These are phyloP conservation scores for Pristionchus japonicus DNA, from an alignment of 2,888 invertebrate genomes.

Conservation along the genomic window DNA sequence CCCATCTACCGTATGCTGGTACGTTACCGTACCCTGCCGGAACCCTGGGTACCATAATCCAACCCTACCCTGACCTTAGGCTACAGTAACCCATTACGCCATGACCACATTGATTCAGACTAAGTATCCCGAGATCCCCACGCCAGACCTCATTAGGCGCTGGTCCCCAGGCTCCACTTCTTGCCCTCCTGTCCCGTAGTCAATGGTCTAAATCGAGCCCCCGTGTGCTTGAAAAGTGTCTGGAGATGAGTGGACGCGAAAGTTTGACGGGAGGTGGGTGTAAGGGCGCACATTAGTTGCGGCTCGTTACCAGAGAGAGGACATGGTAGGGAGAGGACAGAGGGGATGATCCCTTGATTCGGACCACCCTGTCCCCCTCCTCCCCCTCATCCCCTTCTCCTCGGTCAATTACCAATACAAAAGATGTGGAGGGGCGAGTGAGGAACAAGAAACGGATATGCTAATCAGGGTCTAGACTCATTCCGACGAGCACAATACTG, in stretches of 20 bases:
- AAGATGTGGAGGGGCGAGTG: neutral
- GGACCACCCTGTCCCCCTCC: conserved; percentile 29
- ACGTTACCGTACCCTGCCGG: neutral
- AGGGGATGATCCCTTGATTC: neutral
- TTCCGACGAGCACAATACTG: neutral
- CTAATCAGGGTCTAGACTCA: conserved; percentile 38
- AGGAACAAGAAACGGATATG: neutral
- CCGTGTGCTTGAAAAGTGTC: neutral
- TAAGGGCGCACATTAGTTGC: neutral
- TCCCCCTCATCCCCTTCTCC: neutral
- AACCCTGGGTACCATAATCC: no score
- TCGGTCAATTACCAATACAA: conserved; percentile 26
- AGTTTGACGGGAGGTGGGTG: no score
- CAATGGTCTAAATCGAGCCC: no score
- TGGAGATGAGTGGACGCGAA: neutral
- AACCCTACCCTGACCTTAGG: no score
- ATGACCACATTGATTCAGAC: no score
- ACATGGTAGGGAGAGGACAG: neutral
- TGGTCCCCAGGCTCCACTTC: neutral
- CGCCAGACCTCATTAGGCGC: neutral
- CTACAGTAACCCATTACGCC: neutral
- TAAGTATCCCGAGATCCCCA: neutral
- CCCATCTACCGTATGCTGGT: conserved; percentile 50
- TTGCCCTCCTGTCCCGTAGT: neutral
- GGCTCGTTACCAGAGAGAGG: conserved; percentile 6